A percentile compares a stretch with the other conserved stretches of the same genome.
phyloP scores from a whole-genome alignment of 2,797 vertebrate species.

The Psittacula derbiana region DNA sequence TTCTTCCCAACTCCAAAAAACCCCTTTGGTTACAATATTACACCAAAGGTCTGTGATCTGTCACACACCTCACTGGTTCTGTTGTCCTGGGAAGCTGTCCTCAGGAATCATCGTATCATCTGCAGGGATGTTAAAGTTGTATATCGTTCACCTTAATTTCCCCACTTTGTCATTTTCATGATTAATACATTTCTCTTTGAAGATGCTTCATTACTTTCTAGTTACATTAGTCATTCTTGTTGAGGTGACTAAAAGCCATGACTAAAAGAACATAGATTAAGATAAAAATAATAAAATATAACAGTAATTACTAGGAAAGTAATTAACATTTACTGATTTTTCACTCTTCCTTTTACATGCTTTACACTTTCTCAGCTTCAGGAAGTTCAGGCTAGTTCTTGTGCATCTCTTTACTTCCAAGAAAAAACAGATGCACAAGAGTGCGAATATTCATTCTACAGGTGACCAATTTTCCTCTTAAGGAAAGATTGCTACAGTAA shows the following conservation, averaged over 20 bases:
- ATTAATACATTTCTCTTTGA: slow-evolving; percentile 2
- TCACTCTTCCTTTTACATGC: neutral
- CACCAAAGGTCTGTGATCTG: neutral
- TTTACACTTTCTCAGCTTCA: slow-evolving; percentile 17
- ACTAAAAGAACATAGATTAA: slow-evolving; percentile 52
- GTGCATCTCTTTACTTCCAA: neutral
- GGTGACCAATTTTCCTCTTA: neutral
- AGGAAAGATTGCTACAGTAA: neutral
- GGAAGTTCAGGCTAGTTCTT: neutral
- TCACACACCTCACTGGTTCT: neutral
- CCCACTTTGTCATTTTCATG: neutral
- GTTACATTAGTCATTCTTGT: slow-evolving; percentile 41
- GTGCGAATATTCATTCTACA: neutral
- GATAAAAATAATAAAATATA: slow-evolving; percentile 64
- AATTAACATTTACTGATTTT: slow-evolving; percentile 33
- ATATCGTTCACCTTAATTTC: neutral
- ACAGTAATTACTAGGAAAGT: slow-evolving; percentile 19
- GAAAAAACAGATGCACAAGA: neutral
- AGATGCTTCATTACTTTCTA: slow-evolving; percentile 30
- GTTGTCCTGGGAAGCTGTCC: neutral
- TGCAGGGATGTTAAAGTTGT: neutral
- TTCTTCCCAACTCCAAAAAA: neutral
- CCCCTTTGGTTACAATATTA: neutral
- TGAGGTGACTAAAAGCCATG: slow-evolving; percentile 49
- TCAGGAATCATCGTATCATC: neutral